A percentile compares a stretch with the other conserved stretches of the same genome.
These are phyloP conservation scores for Drosophila anceps DNA, from an alignment of 2,888 invertebrate genomes.

Conservation along the genomic window DNA sequence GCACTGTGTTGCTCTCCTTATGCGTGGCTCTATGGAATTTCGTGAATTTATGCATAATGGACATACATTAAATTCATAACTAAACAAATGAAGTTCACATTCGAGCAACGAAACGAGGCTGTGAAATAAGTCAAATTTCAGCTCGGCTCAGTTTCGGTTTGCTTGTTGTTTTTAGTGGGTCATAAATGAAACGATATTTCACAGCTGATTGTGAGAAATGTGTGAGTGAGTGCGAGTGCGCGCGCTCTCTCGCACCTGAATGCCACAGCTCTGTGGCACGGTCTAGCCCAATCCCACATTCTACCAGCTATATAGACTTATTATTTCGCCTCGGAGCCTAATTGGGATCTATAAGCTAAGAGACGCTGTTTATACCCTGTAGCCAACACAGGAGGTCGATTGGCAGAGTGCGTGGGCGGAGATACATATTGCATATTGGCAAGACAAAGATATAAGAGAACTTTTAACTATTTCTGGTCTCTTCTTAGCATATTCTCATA, in stretches of 20 bases:
- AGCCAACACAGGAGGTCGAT: background rate
- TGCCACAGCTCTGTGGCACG: constrained; percentile 61
- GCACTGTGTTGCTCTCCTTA: constrained; percentile 30
- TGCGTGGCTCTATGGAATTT: constrained; percentile 60
- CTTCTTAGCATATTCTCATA: background rate
- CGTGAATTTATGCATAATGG: constrained; percentile 82
- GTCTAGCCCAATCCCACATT: constrained; percentile 3
- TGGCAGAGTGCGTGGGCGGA: background rate
- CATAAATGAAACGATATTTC: constrained; percentile 81
- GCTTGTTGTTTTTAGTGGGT: constrained; percentile 71
- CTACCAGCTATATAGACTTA: constrained; percentile 8
- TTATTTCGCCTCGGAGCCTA: constrained; percentile 22
- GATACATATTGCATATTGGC: too few species aligned
- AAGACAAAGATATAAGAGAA: too few species aligned
- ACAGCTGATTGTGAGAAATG: constrained; percentile 82
- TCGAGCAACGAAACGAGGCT: constrained; percentile 32
- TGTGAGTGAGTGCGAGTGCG: constrained; percentile 4
- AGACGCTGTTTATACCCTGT: constrained; percentile 29
- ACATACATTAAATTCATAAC: constrained; percentile 77
- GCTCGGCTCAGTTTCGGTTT: constrained; percentile 28
- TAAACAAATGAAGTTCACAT: constrained; percentile 42
- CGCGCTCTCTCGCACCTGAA: constrained; percentile 43
- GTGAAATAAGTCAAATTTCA: constrained; percentile 46
- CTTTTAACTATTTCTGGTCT: background rate
- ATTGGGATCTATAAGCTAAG: constrained; percentile 42